Conservation (phyloP, 2,797 vertebrate species). For the Sebastes aleutianus region DNA sequence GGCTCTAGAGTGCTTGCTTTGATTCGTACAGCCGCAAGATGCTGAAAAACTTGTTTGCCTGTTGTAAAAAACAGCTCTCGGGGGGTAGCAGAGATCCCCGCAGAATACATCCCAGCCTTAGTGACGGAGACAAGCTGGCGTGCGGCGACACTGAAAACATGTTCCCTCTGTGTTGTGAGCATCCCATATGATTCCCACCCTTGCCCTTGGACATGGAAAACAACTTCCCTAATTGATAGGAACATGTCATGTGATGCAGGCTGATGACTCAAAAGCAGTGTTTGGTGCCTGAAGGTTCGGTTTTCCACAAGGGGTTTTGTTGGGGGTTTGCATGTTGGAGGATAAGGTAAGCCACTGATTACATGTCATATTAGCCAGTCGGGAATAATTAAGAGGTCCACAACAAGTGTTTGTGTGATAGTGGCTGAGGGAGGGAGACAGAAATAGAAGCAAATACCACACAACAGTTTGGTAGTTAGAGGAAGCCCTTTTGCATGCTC, state of each 20-base stretch:
- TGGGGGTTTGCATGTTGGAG: slow-evolving; percentile 16
- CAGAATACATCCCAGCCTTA: slow-evolving; percentile 46
- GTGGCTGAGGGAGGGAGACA: not conserved
- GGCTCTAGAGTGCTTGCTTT: slow-evolving; percentile 19
- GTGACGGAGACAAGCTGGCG: slow-evolving; percentile 51
- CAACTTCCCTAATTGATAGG: slow-evolving; percentile 62
- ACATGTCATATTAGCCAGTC: slow-evolving; percentile 43
- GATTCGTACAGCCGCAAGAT: slow-evolving; percentile 17
- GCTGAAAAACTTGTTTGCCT: slow-evolving; percentile 43
- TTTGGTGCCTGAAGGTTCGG: slow-evolving; percentile 46
- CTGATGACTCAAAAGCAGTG: slow-evolving; percentile 24
- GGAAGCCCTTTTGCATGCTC: slow-evolving; percentile 38
- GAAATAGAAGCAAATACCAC: not conserved
- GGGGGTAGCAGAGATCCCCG: slow-evolving; percentile 40
- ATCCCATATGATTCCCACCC: slow-evolving; percentile 57
- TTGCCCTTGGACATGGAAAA: slow-evolving; percentile 60
- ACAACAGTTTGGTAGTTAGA: slow-evolving; percentile 11
- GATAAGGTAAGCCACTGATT: slow-evolving; percentile 19
- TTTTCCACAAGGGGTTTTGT: not conserved
- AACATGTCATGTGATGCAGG: slow-evolving; percentile 25
- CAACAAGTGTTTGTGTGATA: not conserved
- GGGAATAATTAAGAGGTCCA: slow-evolving; percentile 31
- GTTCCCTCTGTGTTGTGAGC: slow-evolving; percentile 39
- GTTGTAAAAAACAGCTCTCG: slow-evolving; percentile 29
- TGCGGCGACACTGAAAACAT: slow-evolving; percentile 38